phyloP scores from a whole-genome alignment of 2,113 vertebrate species.

The Tamias sibiricus region DNA sequence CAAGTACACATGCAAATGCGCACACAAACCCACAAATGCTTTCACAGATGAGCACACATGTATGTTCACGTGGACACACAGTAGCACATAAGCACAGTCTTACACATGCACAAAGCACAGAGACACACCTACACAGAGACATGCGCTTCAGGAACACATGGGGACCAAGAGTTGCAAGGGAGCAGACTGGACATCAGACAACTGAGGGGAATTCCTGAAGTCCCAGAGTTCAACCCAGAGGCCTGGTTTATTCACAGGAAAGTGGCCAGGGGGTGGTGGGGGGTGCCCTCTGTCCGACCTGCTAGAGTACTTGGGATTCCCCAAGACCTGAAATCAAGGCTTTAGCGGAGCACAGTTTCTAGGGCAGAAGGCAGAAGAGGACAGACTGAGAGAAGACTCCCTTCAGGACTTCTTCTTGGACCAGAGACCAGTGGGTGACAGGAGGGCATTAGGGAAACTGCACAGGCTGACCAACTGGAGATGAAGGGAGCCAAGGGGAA shows the following conservation, averaged over 20 bases:
- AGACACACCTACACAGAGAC: neutral
- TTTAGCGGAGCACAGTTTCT: neutral
- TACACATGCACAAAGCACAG: neutral
- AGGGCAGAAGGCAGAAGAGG: neutral
- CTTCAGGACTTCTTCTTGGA: neutral
- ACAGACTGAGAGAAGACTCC: neutral
- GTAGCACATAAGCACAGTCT: too few species aligned
- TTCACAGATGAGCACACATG: neutral
- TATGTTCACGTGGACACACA: neutral
- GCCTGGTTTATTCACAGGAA: neutral
- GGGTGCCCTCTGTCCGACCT: neutral
- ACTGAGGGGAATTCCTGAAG: neutral
- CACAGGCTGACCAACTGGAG: neutral
- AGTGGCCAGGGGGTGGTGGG: neutral
- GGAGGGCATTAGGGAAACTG: neutral
- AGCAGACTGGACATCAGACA: neutral
- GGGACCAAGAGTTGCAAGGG: neutral
- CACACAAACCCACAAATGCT: too few species aligned
- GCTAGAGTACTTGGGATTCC: conserved; percentile 34
- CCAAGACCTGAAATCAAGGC: conserved; percentile 36
- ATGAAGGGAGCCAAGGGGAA: neutral
- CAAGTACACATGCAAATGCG: neutral
- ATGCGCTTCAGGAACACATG: neutral
- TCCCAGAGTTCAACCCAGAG: neutral
- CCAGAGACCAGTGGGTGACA: neutral